Evolutionary conservation across 1,140 invertebrate species (phyloP), one percentile per base, ranked within the genome.

Genomic region (Oryzaephilus surinamensis): DNA sequence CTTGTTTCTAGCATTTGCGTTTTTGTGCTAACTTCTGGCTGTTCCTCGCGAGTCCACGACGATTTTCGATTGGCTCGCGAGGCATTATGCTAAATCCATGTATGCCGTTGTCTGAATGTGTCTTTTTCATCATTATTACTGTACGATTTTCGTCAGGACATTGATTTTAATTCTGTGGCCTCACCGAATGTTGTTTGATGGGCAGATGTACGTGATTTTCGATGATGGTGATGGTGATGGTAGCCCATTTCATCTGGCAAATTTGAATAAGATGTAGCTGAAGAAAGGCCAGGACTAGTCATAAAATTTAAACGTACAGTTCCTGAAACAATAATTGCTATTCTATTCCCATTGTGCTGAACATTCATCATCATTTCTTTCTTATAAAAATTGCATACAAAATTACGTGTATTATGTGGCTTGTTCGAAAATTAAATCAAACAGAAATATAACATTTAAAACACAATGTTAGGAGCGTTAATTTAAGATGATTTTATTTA

Each of bases 21-120:
- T 32, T 32, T 38, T 20, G 17, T 30, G 8, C 14, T 19, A 7
- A 19, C 36, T 8, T 39, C 36, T 5, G 19, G 31, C 15, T 26
- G 38, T 39, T 44, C 42, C 42, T 44, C 42, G 42, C 42, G 42
- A 3, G 31, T 44, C 42, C 42, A 44, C 2, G 42, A 36, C 42
- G 34, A 17, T 0, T 32, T 35, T 21, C 41, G 21, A 19, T 31
- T 45, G 38, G 43, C 36, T 28, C 49, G 49, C 49, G 49, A 51
- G 49, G 49, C 34, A 13, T 46, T 42, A 35, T 45, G 48, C 51
- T 53, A 53, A 19, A 53, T 53, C 51, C 51, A 53, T 10, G 51
- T 53, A 6, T 43, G 46, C 13, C 49, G 37, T 37, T 51, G 45
- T 4, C 43, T 42, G 4, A 45, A 11, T 2, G 46, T 38, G 12